Base-by-base conservation (phyloP, 2,797 vertebrate genomes). In the Erpetoichthys calabaricus region DNA sequence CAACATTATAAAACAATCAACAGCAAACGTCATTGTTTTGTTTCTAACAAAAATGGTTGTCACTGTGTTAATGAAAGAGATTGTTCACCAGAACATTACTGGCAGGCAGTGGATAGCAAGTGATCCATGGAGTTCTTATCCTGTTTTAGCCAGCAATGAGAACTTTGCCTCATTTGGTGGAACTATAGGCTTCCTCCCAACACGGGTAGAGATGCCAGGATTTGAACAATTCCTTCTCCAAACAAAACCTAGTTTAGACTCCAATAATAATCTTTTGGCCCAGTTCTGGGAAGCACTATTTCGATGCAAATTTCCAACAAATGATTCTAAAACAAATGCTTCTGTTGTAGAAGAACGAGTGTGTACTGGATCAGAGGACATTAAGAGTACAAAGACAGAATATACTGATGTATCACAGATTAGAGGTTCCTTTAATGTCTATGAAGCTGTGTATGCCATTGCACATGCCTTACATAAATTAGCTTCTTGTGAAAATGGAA, bases 71-170 rank as follows among this genome's bases (percentile, higher is more conserved):
- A 67, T 86, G 6, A 70, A 72, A 65, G 85, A 81, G 59, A 59
- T 85, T 9, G 62, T 62, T 8, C 64, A 45, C 8, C 71, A 69
- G 45, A 88, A 89, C 57, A 61, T 90, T 8, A 81, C 74, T 0
- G 72, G 70, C 47, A 70, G 79, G 60, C 88, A 85, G 3, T 86
- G 85, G 84, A 78, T 87, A 8, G 80, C 80, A 1, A 86, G 84
- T 6, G 85, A 89, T 61, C 84, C 82, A 3, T 89, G 86, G 86
- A 64, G 84, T 5, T 87, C 83, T 8, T 78, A 79, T 3, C 77
- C 72, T 43, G 73, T 74, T n/a, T 78, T 89, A 45, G 25, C 25
- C 25, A 82, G 83, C 73, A 77, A 68, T 53, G 71, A 83, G 8
- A 86, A 80, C 62, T 75, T 71, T 10, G 68, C 76, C 6, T 73